Base-by-base conservation (phyloP, 2,888 invertebrate species). In the Polyommatus iphigenia region DNA sequence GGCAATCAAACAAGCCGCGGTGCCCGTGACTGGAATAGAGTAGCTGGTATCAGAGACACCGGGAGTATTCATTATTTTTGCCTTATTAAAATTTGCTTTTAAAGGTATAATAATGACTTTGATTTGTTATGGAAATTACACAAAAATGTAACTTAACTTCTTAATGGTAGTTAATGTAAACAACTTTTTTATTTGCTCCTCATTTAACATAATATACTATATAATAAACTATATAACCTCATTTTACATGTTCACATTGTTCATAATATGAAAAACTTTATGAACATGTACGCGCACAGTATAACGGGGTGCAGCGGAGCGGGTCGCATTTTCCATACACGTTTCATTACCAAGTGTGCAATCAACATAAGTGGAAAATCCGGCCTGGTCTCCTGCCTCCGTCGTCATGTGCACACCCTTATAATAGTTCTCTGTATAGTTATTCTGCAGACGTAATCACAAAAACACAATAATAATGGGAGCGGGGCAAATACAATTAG, bases 401-500 rank as follows among this genome's bases (percentile, higher is more conserved):
- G 24, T 13, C 13, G 1, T 13, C 20, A 62, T 41, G 3, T 46
- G n/a, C 15, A 32, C 72, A 62, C 10, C 46, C 10, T 46, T 46
- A 46, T 46, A 3, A 46, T 46, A 50, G 67, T 29, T 71, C 15
- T 72, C 71, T 46, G n/a, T 4, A 8, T 4, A 75, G 57, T 73
- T 86, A 84, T 82, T 84, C 88, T 88, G 82, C 86, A 82, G 78
- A 80, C 76, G 79, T 83, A 85, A 86, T 86, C 86, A 82, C 86
- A 85, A 87, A 86, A 89, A 88, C 87, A 87, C 87, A 90, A 90
- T 88, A 91, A 88, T 92, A 91, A 92, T 89, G 87, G 90, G 83
- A 82, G 87, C 85, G 88, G 83, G 85, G 93, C 90, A 93, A 94
- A 93, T 91, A 93, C 93, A 94, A 94, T 94, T 92, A 93, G 91